Conservation (phyloP, 2,113 vertebrate species). For the Mohoua ochrocephala region DNA sequence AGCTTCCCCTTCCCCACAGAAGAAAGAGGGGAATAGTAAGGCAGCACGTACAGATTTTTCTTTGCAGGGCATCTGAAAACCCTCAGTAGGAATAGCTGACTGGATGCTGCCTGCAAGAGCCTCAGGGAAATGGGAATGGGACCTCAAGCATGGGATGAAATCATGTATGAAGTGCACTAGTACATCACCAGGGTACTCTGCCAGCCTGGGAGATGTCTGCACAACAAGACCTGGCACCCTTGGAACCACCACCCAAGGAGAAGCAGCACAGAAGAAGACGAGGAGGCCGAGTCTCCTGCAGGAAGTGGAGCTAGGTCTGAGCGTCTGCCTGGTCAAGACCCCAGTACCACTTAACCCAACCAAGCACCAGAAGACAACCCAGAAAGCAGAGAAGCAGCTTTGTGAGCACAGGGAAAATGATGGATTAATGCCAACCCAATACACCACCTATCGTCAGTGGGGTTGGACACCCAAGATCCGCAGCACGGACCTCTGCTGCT, state of each 20-base stretch:
- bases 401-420: background rate
- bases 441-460: background rate
- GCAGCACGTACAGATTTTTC: background rate
- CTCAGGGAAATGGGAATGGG: background rate
- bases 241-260: background rate
- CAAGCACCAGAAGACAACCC: background rate
- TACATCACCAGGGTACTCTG: background rate
- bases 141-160: background rate
- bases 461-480: background rate
- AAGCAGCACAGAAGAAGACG: background rate
- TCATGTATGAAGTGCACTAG: background rate
- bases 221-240: background rate
- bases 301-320: background rate
- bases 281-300: background rate
- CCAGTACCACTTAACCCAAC: background rate
- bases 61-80: background rate
- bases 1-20: background rate
- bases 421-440: background rate
- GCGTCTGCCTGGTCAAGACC: background rate
- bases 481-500: background rate
- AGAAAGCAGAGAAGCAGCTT: background rate
- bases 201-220: background rate
- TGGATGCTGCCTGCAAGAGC: background rate
- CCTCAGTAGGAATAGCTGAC: background rate
- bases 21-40: background rate